Base-by-base conservation (phyloP, 2,797 vertebrate species). In the Mico argentatus region DNA sequence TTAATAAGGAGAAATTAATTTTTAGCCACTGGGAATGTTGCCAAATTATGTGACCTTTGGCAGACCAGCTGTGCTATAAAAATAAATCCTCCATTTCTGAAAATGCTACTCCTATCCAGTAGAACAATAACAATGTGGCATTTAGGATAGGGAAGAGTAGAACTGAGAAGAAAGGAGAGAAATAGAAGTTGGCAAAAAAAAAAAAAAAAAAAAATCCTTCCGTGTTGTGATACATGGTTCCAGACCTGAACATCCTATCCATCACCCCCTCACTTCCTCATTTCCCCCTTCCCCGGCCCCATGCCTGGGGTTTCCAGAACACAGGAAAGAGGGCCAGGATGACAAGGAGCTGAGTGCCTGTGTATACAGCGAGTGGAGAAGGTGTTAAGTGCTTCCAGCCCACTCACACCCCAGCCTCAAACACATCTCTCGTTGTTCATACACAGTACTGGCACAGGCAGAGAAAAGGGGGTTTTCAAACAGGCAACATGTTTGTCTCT, bases 1-100 rank as follows among this genome's bases (percentile, higher is more conserved):
- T 99, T 99, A 99, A 99, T 99, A 99, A 98, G 98, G 98, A 99
- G 99, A 99, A 99, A 99, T 99, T 99, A 99, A 99, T 99, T 99
- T 99, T 99, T 99, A 99, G 99, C 98, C 98, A 98, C 99, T 99
- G 98, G 99, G 99, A 99, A 98, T 83, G 36, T 98, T 99, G 99
- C 99, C 99, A 99, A 99, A 99, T 99, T 98, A 98, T 98, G 98
- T 98, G 98, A 99, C 99, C 99, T 99, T 98, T 98, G 98, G 98
- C 98, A 98, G 98, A 98, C 98, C 99, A 99, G 98, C 99, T 99
- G 99, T 96, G 98, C 97, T 98, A 98, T 98, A 98, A 98, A 99
- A 99, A 98, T 98, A 99, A 98, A 99, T 98, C 70, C 92, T 98
- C 98, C 98, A 2, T 98, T 98, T 99, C 98, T 98, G 98, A 99